Percentiles rank a stretch among this genome's conserved stretches.
Evolutionary conservation across 2,797 vertebrate species (phyloP).

Genomic region (Molossus alvarezi): DNA sequence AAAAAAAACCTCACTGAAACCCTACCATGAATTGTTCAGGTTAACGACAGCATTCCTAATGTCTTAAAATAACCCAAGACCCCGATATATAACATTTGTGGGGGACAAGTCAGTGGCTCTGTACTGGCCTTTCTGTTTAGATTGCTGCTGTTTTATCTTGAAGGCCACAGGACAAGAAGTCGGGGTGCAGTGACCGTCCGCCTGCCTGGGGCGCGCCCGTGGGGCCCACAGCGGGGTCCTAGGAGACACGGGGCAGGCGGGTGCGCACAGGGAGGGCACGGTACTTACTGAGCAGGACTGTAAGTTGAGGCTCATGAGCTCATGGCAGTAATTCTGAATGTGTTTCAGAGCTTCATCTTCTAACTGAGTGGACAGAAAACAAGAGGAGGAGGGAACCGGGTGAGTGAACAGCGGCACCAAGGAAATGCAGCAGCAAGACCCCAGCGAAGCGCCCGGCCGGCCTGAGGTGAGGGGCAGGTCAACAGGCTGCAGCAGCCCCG

Average conservation of each 20-base stretch:
- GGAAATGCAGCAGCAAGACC: background rate
- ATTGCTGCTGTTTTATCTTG: background rate
- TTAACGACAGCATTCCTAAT: background rate
- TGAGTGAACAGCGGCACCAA: background rate
- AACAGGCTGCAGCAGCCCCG: background rate
- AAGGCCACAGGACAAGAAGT: background rate
- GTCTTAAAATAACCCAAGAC: background rate
- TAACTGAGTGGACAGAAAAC: conserved; percentile 89
- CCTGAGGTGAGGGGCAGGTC: accelerated
- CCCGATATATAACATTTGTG: background rate
- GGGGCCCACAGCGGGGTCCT: background rate
- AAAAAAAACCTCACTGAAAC: background rate
- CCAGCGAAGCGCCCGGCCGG: accelerated
- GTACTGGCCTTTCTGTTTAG: background rate
- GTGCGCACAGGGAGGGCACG: accelerated
- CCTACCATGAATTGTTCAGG: background rate
- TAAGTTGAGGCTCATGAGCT: conserved; percentile 96
- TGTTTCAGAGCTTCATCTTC: conserved; percentile 96
- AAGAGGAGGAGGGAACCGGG: conserved; percentile 7
- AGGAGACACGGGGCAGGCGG: background rate
- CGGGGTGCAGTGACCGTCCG: background rate
- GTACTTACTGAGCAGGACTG: conserved; percentile 96
- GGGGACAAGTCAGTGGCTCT: background rate
- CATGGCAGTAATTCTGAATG: conserved; percentile 96
- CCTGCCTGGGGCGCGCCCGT: background rate